Conservation (phyloP, 2,888 invertebrate species). For the Girardia tigrina region DNA sequence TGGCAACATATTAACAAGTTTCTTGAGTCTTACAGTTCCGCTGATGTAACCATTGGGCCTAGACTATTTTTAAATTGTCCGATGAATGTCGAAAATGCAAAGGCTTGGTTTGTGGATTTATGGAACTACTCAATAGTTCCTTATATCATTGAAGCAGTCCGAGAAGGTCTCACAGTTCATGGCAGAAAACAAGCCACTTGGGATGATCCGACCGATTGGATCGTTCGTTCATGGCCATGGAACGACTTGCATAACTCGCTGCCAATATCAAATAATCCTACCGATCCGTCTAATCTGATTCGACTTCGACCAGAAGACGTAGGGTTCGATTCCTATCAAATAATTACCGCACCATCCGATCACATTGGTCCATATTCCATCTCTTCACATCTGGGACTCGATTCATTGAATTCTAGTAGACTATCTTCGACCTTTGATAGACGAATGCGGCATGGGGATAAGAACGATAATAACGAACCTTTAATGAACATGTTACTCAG, state of each 20-base stretch:
- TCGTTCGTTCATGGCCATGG: constrained; percentile 86
- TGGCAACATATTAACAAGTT: constrained; percentile 89
- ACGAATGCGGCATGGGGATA: background rate
- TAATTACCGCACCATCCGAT: constrained; percentile 3
- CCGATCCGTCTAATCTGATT: constrained; percentile 47
- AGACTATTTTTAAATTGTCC: constrained; percentile 60
- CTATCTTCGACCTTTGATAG: background rate
- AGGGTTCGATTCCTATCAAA: constrained; percentile 60
- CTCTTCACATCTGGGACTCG: background rate
- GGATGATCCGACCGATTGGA: constrained; percentile 81
- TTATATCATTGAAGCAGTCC: constrained; percentile 79
- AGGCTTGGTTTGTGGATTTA: constrained; percentile 94
- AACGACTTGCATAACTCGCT: constrained; percentile 39
- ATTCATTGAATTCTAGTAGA: background rate
- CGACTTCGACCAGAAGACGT: constrained; percentile 78
- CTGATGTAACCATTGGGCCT: constrained; percentile 81
- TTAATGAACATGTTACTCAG: constrained; percentile 80
- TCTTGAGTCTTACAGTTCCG: constrained; percentile 84
- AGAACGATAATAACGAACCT: constrained; percentile 56
- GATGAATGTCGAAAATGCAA: constrained; percentile 58
- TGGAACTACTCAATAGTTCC: constrained; percentile 96
- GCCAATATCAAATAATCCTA: constrained; percentile 38
- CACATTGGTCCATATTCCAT: background rate
- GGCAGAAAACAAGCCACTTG: constrained; percentile 62
- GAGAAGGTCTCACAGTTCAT: constrained; percentile 64